Conservation (phyloP, 2,888 invertebrate species). For the Nebria brevicollis region DNA sequence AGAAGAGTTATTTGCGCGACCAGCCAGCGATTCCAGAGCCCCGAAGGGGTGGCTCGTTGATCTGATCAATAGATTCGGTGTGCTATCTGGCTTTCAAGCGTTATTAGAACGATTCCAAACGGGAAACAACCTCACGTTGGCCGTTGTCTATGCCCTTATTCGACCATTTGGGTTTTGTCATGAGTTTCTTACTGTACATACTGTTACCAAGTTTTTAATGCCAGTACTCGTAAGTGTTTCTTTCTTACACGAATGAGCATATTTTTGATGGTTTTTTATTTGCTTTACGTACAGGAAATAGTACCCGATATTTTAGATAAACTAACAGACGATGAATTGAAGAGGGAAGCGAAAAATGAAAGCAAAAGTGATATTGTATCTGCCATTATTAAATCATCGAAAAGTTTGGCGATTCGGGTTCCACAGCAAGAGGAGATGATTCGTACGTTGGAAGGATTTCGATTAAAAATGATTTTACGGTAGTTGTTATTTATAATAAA, state of each 20-base stretch:
- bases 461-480: slow-evolving; percentile 91
- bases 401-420: slow-evolving; percentile 86
- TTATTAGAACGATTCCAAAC: slow-evolving; percentile 84
- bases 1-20: slow-evolving; percentile 78
- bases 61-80: slow-evolving; percentile 93
- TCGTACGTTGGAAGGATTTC: slow-evolving; percentile 87
- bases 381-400: slow-evolving; percentile 91
- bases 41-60: slow-evolving; percentile 97
- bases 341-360: slow-evolving; percentile 94
- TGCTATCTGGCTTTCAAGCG: slow-evolving; percentile 88
- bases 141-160: slow-evolving; percentile 82
- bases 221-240: slow-evolving; percentile 81
- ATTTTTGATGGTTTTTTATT: not conserved
- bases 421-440: slow-evolving; percentile 85
- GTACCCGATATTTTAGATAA: slow-evolving; percentile 90
- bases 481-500: slow-evolving; percentile 8
- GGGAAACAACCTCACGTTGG: slow-evolving; percentile 77
- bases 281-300: slow-evolving; percentile 75
- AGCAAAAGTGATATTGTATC: slow-evolving; percentile 96
- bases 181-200: slow-evolving; percentile 88
- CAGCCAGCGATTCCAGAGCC: slow-evolving; percentile 82
- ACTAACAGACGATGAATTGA: slow-evolving; percentile 94
- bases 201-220: slow-evolving; percentile 91
- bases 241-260: not conserved
- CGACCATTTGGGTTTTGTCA: slow-evolving; percentile 93